A percentile compares a stretch with the other conserved stretches of the same genome.
phyloP scores from a whole-genome alignment of 2,113 vertebrate genomes.

The Hippotragus niger region DNA sequence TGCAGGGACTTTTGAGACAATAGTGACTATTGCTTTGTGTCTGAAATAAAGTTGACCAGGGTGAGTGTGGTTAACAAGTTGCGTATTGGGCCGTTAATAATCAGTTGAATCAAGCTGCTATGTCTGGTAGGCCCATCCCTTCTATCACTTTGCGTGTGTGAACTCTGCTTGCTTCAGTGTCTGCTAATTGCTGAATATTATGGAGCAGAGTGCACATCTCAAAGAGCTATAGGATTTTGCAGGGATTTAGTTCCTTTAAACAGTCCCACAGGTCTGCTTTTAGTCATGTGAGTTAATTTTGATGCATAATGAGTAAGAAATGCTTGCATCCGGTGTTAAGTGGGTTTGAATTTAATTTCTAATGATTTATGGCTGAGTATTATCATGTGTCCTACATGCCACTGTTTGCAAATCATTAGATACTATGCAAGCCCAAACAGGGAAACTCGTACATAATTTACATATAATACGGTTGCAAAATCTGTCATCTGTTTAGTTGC shows the following conservation, averaged over 20 bases:
- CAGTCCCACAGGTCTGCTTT: neutral
- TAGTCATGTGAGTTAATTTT: neutral
- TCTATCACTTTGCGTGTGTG: neutral
- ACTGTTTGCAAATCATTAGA: slow-evolving; percentile 61
- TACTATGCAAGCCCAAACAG: slow-evolving; percentile 42
- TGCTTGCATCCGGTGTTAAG: slow-evolving; percentile 26
- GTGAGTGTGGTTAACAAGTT: neutral
- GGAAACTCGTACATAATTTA: slow-evolving; percentile 27
- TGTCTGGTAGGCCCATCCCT: neutral
- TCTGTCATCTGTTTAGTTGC: neutral
- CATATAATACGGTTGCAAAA: neutral
- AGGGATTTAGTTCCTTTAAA: neutral
- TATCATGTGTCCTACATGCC: slow-evolving; percentile 43
- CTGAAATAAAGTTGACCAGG: neutral
- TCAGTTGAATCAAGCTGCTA: neutral
- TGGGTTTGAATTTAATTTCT: slow-evolving; percentile 66
- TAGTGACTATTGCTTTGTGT: neutral
- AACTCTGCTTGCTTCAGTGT: neutral
- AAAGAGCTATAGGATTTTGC: neutral
- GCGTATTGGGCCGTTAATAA: neutral
- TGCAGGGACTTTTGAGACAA: neutral
- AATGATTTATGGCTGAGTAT: slow-evolving; percentile 59
- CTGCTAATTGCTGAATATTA: slow-evolving; percentile 56
- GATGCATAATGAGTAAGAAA: slow-evolving; percentile 46
- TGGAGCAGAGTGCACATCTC: neutral